Evolutionary conservation across 2,797 vertebrate species (phyloP), one percentile per base, ranked within the genome.

Genomic region (Enteromius trimaculatus): DNA sequence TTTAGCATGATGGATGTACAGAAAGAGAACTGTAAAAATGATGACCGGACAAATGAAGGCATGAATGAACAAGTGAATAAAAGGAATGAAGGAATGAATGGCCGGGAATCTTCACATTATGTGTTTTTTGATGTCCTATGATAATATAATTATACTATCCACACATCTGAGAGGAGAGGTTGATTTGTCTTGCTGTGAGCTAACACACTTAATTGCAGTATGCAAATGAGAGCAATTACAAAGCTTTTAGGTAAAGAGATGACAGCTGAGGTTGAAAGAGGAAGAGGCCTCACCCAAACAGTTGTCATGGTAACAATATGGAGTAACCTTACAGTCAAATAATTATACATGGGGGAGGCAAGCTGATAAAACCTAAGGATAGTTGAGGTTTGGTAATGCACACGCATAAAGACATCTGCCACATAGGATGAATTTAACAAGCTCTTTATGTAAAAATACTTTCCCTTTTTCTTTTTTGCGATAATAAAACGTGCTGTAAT

Each of bases 181-280:
- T 95, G 94, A 95, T 95, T 95, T 94, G 93, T 96, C 95, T 98
- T 96, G 96, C 98, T 97, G 96, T 96, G 96, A 98, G 97, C 97
- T 97, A 97, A 98, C 96, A 97, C 97, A 97, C 96, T 97, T 99
- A 99, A 99, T 99, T 99, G 97, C 97, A 96, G 95, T 98, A 99
- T 99, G 98, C 97, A 99, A 99, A 99, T 99, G 97, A 99, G 97
- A 97, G 97, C 97, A 98, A 99, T 99, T 99, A 99, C 97, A 97
- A 98, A 97, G 97, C 98, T 99, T 99, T 99, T 98, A 99, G 97
- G 97, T 98, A 96, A 98, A 97, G 96, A 96, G 96, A 97, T 98
- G 97, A 98, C 97, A 99, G 98, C 97, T 98, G 98, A 98, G 97
- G 97, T 96, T 97, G 97, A 96, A 95, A 96, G 96, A 96, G 96